Evolutionary conservation across 1,140 invertebrate genomes (phyloP).

Genomic region (Laupala kohalensis): DNA sequence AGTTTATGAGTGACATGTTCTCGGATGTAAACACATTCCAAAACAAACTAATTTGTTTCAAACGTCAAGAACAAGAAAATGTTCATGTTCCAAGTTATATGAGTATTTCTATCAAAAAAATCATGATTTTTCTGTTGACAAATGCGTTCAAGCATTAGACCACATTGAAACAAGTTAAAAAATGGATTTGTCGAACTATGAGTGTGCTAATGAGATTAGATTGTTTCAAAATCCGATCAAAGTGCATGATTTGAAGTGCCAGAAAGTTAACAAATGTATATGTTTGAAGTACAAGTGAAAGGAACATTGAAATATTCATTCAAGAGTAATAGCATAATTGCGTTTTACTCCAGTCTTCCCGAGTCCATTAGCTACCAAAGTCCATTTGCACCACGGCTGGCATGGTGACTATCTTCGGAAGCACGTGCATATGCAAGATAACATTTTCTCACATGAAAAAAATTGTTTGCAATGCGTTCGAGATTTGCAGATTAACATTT

Average conservation of each 20-base stretch:
- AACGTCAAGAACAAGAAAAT: no score
- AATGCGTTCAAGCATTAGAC: neutral
- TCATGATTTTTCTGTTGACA: neutral
- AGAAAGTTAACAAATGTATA: slow-evolving; percentile 3
- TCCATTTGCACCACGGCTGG: neutral
- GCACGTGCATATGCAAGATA: slow-evolving; percentile 3
- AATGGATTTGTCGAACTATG: neutral
- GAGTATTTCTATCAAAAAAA: no score
- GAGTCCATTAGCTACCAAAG: no score
- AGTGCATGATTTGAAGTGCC: slow-evolving; percentile 4
- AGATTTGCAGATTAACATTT: neutral
- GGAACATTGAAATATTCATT: neutral
- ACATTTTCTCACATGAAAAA: slow-evolving; percentile 1
- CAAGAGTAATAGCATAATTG: neutral
- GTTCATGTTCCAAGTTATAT: no score
- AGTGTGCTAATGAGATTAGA: neutral
- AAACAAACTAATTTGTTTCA: no score
- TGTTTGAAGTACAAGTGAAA: neutral
- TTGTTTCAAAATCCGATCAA: slow-evolving; percentile 11
- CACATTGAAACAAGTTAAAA: neutral
- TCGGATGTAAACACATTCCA: no score
- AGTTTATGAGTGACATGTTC: no score
- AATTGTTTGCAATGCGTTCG: neutral
- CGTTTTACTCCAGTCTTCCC: neutral
- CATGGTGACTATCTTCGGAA: slow-evolving; percentile 3